Conservation (phyloP, 2,113 vertebrate genomes). For the Stegastes partitus region DNA sequence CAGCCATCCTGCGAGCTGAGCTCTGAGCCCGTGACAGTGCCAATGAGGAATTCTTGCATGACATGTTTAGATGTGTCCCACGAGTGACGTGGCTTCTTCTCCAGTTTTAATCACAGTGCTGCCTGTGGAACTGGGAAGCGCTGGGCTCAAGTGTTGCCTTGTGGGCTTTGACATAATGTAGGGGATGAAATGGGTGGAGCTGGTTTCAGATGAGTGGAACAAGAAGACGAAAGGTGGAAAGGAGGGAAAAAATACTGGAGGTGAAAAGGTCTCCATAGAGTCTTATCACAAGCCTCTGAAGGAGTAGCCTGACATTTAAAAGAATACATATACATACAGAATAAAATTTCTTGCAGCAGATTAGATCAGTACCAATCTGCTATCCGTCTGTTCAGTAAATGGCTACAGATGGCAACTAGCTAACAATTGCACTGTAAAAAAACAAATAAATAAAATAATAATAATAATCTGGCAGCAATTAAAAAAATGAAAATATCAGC, state of each 20-base stretch:
- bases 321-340: too few relatives aligned
- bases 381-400: too few relatives aligned
- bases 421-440: too few relatives aligned
- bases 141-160: background rate
- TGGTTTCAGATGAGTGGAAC: constrained; percentile 1
- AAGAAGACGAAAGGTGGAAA: background rate
- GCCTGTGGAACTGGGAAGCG: background rate
- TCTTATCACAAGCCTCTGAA: too few relatives aligned
- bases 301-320: too few relatives aligned
- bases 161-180: constrained; percentile 35
- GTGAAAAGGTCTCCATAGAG: too few relatives aligned
- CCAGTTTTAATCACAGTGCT: constrained; percentile 27
- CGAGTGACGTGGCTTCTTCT: background rate
- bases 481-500: too few relatives aligned
- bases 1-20: background rate
- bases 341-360: too few relatives aligned
- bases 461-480: too few relatives aligned
- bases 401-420: too few relatives aligned
- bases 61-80: constrained; percentile 29
- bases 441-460: too few relatives aligned
- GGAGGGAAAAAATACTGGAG: background rate
- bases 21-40: background rate
- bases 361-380: too few relatives aligned
- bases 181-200: constrained; percentile 11
- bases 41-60: background rate